phyloP scores from a whole-genome alignment of 35 echinoderm and acorn worm species.

The Heliocidaris erythrogramma region DNA sequence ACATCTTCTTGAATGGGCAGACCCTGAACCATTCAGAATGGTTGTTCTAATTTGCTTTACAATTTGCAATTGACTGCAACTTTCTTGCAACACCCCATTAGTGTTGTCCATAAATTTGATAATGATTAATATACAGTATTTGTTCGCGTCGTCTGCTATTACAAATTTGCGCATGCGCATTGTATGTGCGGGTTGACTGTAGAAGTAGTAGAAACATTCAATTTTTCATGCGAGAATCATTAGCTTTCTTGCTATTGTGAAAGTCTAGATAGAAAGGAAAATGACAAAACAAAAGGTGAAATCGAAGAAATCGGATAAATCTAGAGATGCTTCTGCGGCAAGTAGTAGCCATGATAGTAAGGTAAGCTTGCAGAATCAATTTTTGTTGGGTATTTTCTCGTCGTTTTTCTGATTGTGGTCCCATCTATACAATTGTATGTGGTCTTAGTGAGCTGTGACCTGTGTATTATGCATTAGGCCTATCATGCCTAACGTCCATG shows the following conservation, averaged over 20 bases:
- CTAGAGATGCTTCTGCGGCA: constrained; percentile 52
- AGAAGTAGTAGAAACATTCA: too few species aligned
- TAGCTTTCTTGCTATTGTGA: background rate
- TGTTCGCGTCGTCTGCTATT: background rate
- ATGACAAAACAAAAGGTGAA: constrained; percentile 73
- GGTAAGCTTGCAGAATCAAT: constrained; percentile 18
- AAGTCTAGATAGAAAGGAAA: background rate
- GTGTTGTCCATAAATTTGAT: too few species aligned
- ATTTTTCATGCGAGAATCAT: background rate
- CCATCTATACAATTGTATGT: background rate
- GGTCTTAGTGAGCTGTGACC: too few species aligned
- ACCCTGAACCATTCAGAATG: too few species aligned
- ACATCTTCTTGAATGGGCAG: too few species aligned
- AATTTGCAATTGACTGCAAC: too few species aligned
- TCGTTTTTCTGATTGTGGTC: background rate
- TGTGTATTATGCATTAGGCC: too few species aligned
- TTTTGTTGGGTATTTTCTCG: background rate
- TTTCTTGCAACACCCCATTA: too few species aligned
- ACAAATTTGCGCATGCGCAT: background rate
- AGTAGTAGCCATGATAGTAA: constrained; percentile 47
- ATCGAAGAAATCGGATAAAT: constrained; percentile 68
- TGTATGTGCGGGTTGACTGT: background rate
- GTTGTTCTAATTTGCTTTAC: too few species aligned
- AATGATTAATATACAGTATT: background rate
- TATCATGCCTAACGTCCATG: too few species aligned